These are phyloP conservation scores for Bubo bubo DNA, from an alignment of 2,113 vertebrate species.

Conservation along the genomic window DNA sequence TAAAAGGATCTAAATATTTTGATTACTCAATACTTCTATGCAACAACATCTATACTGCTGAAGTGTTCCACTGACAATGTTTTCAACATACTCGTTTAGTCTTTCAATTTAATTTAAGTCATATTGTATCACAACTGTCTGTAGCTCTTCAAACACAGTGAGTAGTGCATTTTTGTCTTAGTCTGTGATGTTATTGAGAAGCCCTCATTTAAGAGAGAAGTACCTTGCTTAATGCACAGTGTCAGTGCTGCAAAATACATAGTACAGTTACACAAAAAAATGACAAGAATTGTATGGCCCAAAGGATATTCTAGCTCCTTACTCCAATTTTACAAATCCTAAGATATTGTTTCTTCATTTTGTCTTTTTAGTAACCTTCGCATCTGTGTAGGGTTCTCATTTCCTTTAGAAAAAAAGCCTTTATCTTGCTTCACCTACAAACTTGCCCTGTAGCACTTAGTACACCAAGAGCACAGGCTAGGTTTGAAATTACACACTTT, in stretches of 20 bases:
- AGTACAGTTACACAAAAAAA: neutral
- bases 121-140: neutral
- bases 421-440: neutral
- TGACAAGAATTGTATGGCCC: neutral
- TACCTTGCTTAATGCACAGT: neutral
- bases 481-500: neutral
- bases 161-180: neutral
- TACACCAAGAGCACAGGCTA: neutral
- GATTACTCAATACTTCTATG: neutral
- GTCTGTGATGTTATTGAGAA: neutral
- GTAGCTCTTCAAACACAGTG: neutral
- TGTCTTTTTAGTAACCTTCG: neutral
- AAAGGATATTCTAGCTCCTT: neutral
- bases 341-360: neutral
- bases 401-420: neutral
- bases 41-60: neutral
- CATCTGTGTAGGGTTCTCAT: neutral
- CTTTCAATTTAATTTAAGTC: neutral
- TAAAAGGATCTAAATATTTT: neutral
- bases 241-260: neutral
- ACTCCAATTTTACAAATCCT: neutral
- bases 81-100: neutral
- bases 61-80: neutral
- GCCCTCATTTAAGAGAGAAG: neutral
- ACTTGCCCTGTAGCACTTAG: neutral